A percentile compares a stretch with the other conserved stretches of the same genome.
Evolutionary conservation across 2,797 vertebrate species (phyloP).

Genomic region (Characodon lateralis): DNA sequence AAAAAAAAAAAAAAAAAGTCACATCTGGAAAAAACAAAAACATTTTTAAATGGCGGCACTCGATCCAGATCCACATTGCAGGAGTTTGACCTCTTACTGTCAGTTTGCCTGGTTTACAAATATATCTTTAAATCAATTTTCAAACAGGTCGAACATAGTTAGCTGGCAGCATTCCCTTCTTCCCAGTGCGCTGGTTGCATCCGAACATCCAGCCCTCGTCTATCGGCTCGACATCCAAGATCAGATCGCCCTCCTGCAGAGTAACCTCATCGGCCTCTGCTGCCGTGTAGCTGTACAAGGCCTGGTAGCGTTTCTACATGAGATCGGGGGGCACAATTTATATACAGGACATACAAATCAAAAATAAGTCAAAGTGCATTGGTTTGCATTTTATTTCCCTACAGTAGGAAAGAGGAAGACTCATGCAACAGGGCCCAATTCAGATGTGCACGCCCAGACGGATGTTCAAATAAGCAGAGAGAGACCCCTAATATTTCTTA

Average conservation of each 20-base stretch:
- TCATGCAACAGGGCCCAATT: neutral
- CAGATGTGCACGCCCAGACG: neutral
- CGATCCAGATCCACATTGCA: neutral
- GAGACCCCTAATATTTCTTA: neutral
- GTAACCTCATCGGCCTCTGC: constrained; percentile 93
- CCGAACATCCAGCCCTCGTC: constrained; percentile 97
- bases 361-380: neutral
- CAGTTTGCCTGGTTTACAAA: neutral
- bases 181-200: constrained; percentile 92
- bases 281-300: constrained; percentile 90
- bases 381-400: constrained; percentile 38
- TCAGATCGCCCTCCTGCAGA: constrained; percentile 91
- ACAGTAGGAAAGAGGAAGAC: neutral
- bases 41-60: neutral
- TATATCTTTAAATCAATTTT: constrained; percentile 40
- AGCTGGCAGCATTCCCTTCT: constrained; percentile 93
- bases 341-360: neutral
- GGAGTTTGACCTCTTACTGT: neutral
- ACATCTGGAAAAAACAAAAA: too few relatives aligned
- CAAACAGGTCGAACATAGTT: constrained; percentile 94
- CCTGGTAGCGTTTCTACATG: constrained; percentile 87
- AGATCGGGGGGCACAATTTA: neutral
- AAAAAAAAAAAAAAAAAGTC: neutral
- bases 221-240: constrained; percentile 92
- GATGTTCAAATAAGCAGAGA: neutral